A percentile compares a stretch with the other conserved stretches of the same genome.
Evolutionary conservation across 2,888 invertebrate species (phyloP).

Genomic region (Exocentrus adspersus): DNA sequence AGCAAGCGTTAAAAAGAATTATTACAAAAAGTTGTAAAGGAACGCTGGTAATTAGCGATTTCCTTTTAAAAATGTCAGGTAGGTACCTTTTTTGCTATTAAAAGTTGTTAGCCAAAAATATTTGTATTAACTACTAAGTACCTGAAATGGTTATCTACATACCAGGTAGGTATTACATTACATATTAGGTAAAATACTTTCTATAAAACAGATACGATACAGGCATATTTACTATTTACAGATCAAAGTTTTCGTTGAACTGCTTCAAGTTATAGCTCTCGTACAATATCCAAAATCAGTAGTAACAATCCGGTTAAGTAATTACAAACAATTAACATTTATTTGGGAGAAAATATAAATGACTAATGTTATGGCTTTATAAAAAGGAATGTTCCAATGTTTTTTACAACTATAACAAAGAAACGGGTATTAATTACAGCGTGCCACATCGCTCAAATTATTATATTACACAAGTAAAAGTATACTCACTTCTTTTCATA

Average conservation of each 20-base stretch:
- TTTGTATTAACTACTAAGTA: too few relatives aligned
- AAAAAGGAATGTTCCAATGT: slow-evolving; percentile 10
- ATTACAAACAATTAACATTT: too few relatives aligned
- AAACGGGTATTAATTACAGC: background rate
- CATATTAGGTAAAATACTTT: background rate
- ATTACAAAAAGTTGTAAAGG: slow-evolving; percentile 14
- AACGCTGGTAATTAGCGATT: slow-evolving; percentile 1
- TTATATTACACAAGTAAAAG: background rate
- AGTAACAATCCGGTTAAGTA: too few relatives aligned
- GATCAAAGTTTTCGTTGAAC: too few relatives aligned
- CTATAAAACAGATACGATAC: too few relatives aligned
- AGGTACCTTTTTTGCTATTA: too few relatives aligned
- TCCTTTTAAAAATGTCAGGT: background rate
- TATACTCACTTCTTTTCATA: slow-evolving; percentile 17
- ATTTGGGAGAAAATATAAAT: slow-evolving; percentile 3
- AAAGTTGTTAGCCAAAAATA: too few relatives aligned
- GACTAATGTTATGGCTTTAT: slow-evolving; percentile 23
- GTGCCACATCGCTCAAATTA: background rate
- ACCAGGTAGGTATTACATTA: too few relatives aligned
- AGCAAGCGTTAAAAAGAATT: slow-evolving; percentile 15
- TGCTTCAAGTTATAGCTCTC: too few relatives aligned
- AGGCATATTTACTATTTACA: too few relatives aligned
- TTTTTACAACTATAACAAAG: slow-evolving; percentile 13
- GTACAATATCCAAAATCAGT: too few relatives aligned
- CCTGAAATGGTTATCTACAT: too few relatives aligned